Percentiles rank a stretch among this genome's conserved stretches.
These are phyloP conservation scores for Hesperia comma DNA, from an alignment of 2,888 invertebrate species.

Conservation along the genomic window DNA sequence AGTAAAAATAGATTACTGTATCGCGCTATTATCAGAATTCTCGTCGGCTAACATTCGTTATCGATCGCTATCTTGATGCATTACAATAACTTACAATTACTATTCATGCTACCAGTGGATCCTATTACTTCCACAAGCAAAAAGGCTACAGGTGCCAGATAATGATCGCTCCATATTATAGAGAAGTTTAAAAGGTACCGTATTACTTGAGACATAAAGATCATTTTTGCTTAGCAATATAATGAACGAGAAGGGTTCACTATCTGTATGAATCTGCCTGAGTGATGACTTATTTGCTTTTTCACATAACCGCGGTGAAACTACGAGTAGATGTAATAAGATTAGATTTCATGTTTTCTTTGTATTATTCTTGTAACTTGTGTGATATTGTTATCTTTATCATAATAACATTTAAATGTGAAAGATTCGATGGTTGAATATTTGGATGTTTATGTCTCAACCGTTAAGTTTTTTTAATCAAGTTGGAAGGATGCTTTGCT, in stretches of 20 bases:
- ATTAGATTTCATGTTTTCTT: constrained; percentile 15
- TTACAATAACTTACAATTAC: constrained; percentile 30
- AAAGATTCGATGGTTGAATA: too few relatives aligned
- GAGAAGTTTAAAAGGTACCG: constrained; percentile 1
- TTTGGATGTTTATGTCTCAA: too few relatives aligned
- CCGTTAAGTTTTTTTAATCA: too few relatives aligned
- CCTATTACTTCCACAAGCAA: constrained; percentile 31
- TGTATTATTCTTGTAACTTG: constrained; percentile 17
- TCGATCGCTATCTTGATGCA: constrained; percentile 25
- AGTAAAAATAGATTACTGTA: constrained; percentile 11
- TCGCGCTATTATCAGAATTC: constrained; percentile 17
- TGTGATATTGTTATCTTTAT: neutral
- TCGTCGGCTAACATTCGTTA: constrained; percentile 21
- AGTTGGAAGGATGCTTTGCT: too few relatives aligned
- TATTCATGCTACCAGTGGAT: constrained; percentile 11
- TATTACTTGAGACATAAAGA: neutral
- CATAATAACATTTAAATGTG: neutral
- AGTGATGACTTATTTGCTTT: constrained; percentile 36
- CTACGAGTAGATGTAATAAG: constrained; percentile 22
- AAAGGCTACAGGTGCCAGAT: constrained; percentile 32
- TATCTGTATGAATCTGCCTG: constrained; percentile 31
- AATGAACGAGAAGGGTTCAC: constrained; percentile 23
- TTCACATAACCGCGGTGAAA: constrained; percentile 23
- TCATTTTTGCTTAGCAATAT: constrained; percentile 8
- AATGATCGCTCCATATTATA: constrained; percentile 13